Percentiles rank a stretch among this genome's conserved stretches.
Conservation (phyloP, 1,140 invertebrate genomes). For the Anastatus disparis region DNA sequence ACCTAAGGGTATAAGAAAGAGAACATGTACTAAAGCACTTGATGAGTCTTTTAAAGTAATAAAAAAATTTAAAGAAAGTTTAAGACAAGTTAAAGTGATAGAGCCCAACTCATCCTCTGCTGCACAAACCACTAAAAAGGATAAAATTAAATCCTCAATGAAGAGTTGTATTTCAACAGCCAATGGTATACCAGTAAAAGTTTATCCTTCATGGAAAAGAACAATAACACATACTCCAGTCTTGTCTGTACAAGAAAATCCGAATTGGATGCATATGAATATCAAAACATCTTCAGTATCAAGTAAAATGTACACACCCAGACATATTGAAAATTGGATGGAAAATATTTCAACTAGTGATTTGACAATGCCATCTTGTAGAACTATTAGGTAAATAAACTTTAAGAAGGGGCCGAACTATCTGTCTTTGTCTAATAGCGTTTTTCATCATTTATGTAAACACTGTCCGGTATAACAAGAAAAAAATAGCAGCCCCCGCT, state of each 20-base stretch:
- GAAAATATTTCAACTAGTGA: neutral
- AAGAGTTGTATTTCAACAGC: neutral
- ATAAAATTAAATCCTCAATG: neutral
- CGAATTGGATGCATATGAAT: neutral
- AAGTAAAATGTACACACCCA: constrained; percentile 24
- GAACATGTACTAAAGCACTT: neutral
- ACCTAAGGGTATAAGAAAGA: neutral
- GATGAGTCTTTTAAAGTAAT: constrained; percentile 1
- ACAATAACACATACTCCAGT: constrained; percentile 23
- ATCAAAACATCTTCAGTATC: neutral
- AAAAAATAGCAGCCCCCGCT: too few species aligned
- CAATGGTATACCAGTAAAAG: neutral
- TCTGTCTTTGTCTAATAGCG: too few species aligned
- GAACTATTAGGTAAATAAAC: constrained; percentile 15
- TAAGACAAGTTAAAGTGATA: neutral
- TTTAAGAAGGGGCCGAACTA: too few species aligned
- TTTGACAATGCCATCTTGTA: neutral
- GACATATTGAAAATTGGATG: neutral
- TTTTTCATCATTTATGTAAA: too few species aligned
- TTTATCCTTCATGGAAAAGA: constrained; percentile 22
- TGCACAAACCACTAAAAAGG: neutral
- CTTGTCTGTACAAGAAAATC: neutral
- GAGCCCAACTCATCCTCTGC: neutral
- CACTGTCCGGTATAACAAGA: too few species aligned
- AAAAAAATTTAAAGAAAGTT: constrained; percentile 17